A percentile compares a stretch with the other conserved stretches of the same genome.
Evolutionary conservation across 2,797 vertebrate species (phyloP).

Genomic region (Acrossocheilus wenchowensis): DNA sequence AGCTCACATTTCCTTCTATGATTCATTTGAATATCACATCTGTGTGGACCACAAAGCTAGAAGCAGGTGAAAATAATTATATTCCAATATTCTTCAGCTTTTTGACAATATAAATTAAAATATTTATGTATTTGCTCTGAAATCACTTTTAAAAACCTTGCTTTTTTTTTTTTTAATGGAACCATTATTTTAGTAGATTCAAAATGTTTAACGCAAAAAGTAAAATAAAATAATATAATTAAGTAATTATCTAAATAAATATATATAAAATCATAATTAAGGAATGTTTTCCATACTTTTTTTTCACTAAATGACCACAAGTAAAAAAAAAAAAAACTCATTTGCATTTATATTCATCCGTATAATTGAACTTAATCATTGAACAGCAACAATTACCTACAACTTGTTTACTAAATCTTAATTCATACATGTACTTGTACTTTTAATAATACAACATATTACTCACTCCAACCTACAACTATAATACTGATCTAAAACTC

Average conservation of each 20-base stretch:
- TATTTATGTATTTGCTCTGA: background rate
- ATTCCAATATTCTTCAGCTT: background rate
- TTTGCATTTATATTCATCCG: background rate
- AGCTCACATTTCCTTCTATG: constrained; percentile 64
- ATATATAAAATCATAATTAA: background rate
- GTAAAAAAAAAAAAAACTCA: fast-evolving
- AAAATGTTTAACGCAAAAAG: background rate
- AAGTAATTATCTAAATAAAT: too few species aligned
- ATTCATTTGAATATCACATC: constrained; percentile 48
- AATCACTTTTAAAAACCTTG: background rate
- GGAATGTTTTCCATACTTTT: background rate
- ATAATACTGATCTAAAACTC: constrained; percentile 7
- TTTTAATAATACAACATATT: background rate
- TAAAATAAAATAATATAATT: background rate
- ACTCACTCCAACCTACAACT: background rate
- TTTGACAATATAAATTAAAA: background rate
- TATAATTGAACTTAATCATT: background rate
- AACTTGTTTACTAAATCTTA: background rate
- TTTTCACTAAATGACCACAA: background rate
- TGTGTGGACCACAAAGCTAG: background rate
- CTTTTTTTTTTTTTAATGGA: background rate
- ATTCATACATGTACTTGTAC: background rate
- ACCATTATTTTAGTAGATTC: background rate
- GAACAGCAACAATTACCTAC: background rate
- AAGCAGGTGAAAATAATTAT: background rate